Conservation (phyloP, 1,140 invertebrate genomes). For the Pseudomyrmex flavicornis region DNA sequence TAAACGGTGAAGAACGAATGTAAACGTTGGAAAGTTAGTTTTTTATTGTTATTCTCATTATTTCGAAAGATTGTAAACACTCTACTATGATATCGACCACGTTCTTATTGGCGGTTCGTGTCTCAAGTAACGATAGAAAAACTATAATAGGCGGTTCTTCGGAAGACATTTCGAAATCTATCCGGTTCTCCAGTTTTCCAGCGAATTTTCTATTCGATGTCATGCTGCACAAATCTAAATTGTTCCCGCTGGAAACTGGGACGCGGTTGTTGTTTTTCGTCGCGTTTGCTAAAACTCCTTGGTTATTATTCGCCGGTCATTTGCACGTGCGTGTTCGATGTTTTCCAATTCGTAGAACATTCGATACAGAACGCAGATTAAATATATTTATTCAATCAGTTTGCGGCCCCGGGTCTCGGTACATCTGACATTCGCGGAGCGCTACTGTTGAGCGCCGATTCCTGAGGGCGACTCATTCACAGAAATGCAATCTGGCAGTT, state of each 20-base stretch:
- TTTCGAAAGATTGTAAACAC: too few species aligned
- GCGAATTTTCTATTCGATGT: not conserved
- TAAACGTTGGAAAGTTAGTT: too few species aligned
- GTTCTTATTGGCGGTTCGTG: too few species aligned
- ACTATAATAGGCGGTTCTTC: too few species aligned
- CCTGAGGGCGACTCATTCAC: conserved; percentile 56
- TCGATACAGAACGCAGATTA: conserved; percentile 26
- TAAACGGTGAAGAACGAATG: too few species aligned
- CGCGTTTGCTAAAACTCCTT: conserved; percentile 21
- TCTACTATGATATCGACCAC: too few species aligned
- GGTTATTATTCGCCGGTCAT: conserved; percentile 23
- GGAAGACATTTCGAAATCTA: too few species aligned
- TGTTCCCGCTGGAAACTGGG: conserved; percentile 4
- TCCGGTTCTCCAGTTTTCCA: too few species aligned
- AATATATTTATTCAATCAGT: conserved; percentile 69
- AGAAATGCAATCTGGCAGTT: conserved; percentile 68
- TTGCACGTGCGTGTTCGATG: not conserved
- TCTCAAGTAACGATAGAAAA: too few species aligned
- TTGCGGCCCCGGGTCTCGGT: conserved; percentile 16
- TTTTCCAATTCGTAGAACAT: conserved; percentile 18
- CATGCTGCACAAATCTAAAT: conserved; percentile 14
- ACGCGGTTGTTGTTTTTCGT: not conserved
- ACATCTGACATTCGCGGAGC: conserved; percentile 56
- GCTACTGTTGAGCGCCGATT: conserved; percentile 50
- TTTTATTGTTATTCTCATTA: too few species aligned